Evolutionary conservation across 2,797 vertebrate species (phyloP), one percentile per base, ranked within the genome.

Genomic region (Rhadinocentrus ornatus): DNA sequence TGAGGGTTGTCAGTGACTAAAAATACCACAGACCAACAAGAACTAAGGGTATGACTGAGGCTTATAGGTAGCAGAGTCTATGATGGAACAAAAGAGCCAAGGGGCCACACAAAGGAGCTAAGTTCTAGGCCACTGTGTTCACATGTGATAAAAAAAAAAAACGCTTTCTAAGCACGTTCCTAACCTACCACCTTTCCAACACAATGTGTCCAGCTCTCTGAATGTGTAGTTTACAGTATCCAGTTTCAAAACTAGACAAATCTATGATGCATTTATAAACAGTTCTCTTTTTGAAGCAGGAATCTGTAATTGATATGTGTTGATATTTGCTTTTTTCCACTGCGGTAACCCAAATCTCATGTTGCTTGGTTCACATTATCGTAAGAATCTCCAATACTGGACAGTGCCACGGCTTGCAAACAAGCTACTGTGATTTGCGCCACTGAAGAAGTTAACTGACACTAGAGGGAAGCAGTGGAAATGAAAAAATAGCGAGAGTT

Each of bases 251-350:
- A 90, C 86, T 81, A 90, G 72, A 91, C 77, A 89, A 93, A 89
- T 91, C 89, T 90, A 93, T 73, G 80, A 91, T 73, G 80, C 87
- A 72, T 90, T 84, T 89, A 86, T 74, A 85, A 87, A 86, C 81
- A 85, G 55, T 86, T 91, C 65, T 84, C 73, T 80, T 79, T 78
- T 86, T 80, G 86, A 81, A 85, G 87, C 87, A 81, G 74, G 79
- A 72, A 73, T 83, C 81, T 72, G 67, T 46, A 66, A 56, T 77
- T 93, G 94, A 95, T 95, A 95, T 95, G 94, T 93, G 88, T 92
- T 83, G 86, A 93, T 93, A 90, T 91, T 89, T 85, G 63, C 72
- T 84, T 83, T 86, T 92, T 83, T 77, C 77, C 61, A 66, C 73
- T 34, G 66, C 56, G 72, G 68, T 61, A 52, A 66, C 62, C 69